These are phyloP conservation scores for Atherinomorus stipes DNA, from an alignment of 2,113 vertebrate species.

Conservation along the genomic window DNA sequence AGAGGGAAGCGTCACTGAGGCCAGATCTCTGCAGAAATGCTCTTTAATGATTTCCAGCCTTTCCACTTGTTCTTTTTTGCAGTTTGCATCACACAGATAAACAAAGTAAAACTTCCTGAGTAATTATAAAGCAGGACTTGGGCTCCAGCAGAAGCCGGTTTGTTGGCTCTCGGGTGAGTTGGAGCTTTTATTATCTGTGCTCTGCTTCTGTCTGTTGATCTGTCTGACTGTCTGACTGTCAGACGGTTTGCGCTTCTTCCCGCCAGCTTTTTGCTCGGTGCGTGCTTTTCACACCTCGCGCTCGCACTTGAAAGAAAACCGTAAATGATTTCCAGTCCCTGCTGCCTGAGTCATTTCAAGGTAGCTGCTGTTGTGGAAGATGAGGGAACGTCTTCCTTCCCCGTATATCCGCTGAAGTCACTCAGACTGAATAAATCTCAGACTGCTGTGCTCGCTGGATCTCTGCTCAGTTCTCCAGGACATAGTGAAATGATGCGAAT, in stretches of 20 bases:
- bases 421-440: slow-evolving; percentile 18
- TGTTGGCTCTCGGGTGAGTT: slow-evolving; percentile 4
- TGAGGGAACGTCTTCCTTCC: slow-evolving; percentile 20
- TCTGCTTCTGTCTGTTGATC: neutral
- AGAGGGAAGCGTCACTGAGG: neutral
- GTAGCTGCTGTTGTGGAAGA: slow-evolving; percentile 27
- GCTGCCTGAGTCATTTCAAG: slow-evolving; percentile 18
- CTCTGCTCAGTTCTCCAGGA: slow-evolving; percentile 9
- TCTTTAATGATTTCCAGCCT: neutral
- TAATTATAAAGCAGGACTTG: too few species aligned
- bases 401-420: slow-evolving; percentile 1
- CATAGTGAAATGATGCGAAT: slow-evolving; percentile 26
- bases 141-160: neutral
- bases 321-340: slow-evolving; percentile 24
- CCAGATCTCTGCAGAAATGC: neutral
- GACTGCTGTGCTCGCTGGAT: slow-evolving; percentile 8
- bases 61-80: neutral
- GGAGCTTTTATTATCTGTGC: neutral
- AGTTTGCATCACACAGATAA: slow-evolving; percentile 6
- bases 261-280: neutral
- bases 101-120: slow-evolving; percentile 2
- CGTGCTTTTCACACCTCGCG: slow-evolving; percentile 6
- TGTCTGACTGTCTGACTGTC: neutral
- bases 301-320: slow-evolving; percentile 24
- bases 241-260: neutral